These are phyloP conservation scores for Bombycilla garrulus DNA, from an alignment of 2,113 vertebrate species.

Conservation along the genomic window DNA sequence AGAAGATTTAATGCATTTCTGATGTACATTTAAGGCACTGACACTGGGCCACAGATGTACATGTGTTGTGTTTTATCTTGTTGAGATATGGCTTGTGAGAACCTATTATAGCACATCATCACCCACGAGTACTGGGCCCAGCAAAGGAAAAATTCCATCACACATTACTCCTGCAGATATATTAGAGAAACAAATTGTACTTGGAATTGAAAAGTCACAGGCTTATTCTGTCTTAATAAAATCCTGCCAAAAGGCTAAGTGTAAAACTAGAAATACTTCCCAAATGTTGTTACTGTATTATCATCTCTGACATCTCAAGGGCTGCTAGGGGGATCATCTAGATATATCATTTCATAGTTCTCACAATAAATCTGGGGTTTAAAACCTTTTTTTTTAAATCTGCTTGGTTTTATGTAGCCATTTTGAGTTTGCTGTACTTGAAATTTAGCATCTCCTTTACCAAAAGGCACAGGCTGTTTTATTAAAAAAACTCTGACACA, in stretches of 20 bases:
- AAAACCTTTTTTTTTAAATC: not conserved
- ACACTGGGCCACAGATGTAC: conserved; percentile 98
- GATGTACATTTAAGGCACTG: conserved; percentile 94
- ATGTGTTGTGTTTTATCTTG: conserved; percentile 98
- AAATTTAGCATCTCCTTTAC: conserved; percentile 14
- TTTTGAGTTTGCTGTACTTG: conserved; percentile 37
- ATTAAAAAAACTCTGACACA: not conserved
- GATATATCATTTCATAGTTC: conserved; percentile 56
- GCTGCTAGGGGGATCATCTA: conserved; percentile 63
- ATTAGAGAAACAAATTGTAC: conserved; percentile 99
- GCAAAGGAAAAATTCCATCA: conserved; percentile 94
- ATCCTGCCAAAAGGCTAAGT: conserved; percentile 95
- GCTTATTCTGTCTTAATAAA: conserved; percentile 99
- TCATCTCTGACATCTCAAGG: conserved; percentile 89
- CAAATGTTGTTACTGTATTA: conserved; percentile 91
- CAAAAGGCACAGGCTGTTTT: conserved; percentile 7
- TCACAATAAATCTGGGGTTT: conserved; percentile 27
- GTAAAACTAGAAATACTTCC: conserved; percentile 86
- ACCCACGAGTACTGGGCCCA: conserved; percentile 73
- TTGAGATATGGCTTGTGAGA: conserved; percentile 93
- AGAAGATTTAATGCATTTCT: conserved; percentile 98
- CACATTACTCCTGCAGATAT: conserved; percentile 88
- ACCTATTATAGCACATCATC: conserved; percentile 94
- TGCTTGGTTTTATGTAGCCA: conserved; percentile 37
- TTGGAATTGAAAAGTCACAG: conserved; percentile 99